These are phyloP conservation scores for Nycticebus coucang DNA, from an alignment of 2,113 vertebrate genomes.

Conservation along the genomic window DNA sequence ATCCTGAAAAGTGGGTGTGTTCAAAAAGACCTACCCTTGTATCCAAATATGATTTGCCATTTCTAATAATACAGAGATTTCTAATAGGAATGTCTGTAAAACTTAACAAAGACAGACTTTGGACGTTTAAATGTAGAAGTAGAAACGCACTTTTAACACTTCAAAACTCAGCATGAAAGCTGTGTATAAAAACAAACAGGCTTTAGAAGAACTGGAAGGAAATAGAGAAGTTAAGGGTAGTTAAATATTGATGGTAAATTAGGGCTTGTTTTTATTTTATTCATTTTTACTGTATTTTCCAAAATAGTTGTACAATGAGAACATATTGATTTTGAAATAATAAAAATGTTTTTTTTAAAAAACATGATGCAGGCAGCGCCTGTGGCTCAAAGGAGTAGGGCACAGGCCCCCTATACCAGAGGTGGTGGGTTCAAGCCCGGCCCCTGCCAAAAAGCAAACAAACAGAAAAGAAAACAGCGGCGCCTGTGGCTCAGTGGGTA, in stretches of 20 bases:
- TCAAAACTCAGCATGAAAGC: neutral
- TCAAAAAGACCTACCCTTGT: neutral
- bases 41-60: neutral
- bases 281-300: neutral
- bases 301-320: slow-evolving; percentile 10
- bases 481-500: no score
- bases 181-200: neutral
- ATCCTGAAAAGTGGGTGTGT: neutral
- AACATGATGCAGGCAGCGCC: no score
- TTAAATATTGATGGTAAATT: neutral
- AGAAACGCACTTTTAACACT: neutral
- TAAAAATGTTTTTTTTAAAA: neutral
- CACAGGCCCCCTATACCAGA: no score
- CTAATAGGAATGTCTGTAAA: neutral
- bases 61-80: neutral
- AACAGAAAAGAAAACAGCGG: no score
- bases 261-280: neutral
- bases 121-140: neutral
- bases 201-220: neutral
- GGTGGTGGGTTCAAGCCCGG: no score
- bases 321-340: slow-evolving; percentile 29
- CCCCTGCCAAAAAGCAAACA: no score
- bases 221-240: neutral
- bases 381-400: no score
- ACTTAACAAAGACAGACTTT: neutral